phyloP scores from a whole-genome alignment of 2,888 invertebrate genomes.

The Marasmarcha lunaedactyla region DNA sequence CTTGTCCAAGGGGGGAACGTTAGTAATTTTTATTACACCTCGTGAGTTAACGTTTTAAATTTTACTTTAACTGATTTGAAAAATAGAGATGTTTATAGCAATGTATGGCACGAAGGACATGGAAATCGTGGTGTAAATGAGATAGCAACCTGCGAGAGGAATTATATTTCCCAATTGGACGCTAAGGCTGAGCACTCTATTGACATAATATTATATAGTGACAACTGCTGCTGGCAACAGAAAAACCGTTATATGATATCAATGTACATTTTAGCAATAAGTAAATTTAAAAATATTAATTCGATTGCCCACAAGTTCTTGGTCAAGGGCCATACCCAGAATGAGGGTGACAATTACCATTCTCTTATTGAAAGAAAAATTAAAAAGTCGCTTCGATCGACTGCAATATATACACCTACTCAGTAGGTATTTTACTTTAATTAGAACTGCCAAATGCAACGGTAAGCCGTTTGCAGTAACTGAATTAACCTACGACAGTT shows the following conservation, averaged over 20 bases:
- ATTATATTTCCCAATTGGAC: background rate
- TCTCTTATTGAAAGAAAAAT: background rate
- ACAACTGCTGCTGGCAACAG: background rate
- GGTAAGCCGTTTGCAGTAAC: background rate
- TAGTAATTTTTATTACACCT: slow-evolving; percentile 6
- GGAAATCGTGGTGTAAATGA: slow-evolving; percentile 12
- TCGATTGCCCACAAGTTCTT: background rate
- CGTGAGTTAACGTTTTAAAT: slow-evolving; percentile 6
- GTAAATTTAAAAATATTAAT: background rate
- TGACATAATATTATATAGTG: background rate
- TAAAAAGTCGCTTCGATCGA: background rate
- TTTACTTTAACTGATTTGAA: slow-evolving; percentile 2
- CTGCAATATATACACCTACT: background rate
- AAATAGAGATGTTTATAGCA: slow-evolving; percentile 4
- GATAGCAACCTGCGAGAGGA: slow-evolving; percentile 9
- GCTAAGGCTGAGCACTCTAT: background rate
- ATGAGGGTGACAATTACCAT: background rate
- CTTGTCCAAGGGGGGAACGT: no score
- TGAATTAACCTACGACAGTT: background rate
- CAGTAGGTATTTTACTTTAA: background rate
- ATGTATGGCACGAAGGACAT: slow-evolving; percentile 14
- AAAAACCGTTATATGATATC: background rate
- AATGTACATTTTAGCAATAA: background rate
- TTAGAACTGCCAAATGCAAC: background rate
- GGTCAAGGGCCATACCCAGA: background rate